Base-by-base conservation (phyloP, 2,888 invertebrate species). In the Folsomia manolachei region DNA sequence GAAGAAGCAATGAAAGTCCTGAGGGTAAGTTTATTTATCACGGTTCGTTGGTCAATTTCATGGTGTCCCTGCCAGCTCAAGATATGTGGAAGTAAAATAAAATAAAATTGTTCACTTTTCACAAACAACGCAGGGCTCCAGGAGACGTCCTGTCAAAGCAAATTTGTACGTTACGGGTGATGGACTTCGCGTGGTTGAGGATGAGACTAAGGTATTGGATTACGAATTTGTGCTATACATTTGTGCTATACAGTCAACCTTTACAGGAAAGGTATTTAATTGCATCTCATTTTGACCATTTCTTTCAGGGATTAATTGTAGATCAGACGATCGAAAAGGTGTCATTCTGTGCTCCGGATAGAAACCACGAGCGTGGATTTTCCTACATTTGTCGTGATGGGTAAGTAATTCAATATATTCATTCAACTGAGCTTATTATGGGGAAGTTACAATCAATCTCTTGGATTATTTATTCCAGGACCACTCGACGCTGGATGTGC, bases 301-400 rank as follows among this genome's bases (percentile, higher is more conserved):
- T n/a, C n/a, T n/a, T 83, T 26, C 82, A 88, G 87, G 97, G 97
- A 39, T 88, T 99, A 78, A 95, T 99, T 80, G 97, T 99, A 52
- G 99, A 99, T 85, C 99, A 99, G 86, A 99, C 98, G 25, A 99
- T 99, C 76, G 99, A 99, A 85, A 99, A 99, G 85, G 98, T 99
- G 1, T 99, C 98, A n/a, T 99, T 99, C 85, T 99, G 99, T 86
- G 98, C 99, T 7, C 99, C 99, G 1, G 99, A 99, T 85, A 89
- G 98, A 75, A 96, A 95, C 84, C 95, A 97, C 83, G 97, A 98
- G 82, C 90, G 95, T 78, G 99, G 98, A 23, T 99, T 97, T 86
- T 97, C 98, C 78, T 99, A 99, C 86, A 99, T 99, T 79, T 99
- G 98, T 84, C 90, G 99, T 73, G 99, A 99, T 84, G 99, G 98